Evolutionary conservation across 2,113 vertebrate species (phyloP), one percentile per base, ranked within the genome.

Genomic region (Empidonax alnorum): DNA sequence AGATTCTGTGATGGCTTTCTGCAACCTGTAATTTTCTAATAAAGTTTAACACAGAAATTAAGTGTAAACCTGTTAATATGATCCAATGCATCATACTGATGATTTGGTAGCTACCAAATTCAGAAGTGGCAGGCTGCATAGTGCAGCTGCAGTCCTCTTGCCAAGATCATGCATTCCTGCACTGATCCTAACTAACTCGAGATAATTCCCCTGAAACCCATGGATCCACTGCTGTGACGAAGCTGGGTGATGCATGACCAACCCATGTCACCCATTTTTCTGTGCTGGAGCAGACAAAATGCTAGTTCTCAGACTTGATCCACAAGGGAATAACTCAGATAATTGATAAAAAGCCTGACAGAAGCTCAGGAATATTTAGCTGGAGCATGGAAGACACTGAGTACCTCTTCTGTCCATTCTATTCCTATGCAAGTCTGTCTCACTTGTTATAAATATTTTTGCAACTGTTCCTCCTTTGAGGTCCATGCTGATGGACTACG

Each of bases 171-270:
- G 50, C 58, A 13, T 24, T 77, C 42, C 61, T 80, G 24, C 0
- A 0, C 21, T 80, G 33, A 50, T 55, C 49, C 55, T 44, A 27
- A 44, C 33, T 56, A 50, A 24, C 14, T 20, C 5, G 0, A 52
- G 33, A 21, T 49, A 50, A 81, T 66, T 68, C 22, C 18, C 12
- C 46, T 84, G 55, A 77, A 81, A 37, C 30, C 8, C 2, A 0
- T 49, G 68, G 84, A 61, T 46, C 69, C 50, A 65, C 50, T 66
- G 30, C 28, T 28, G 17, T 58, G 49, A 25, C 22, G 61, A 61
- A 89, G 20, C 24, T 35, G 41, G 31, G 9, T 44, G 37, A 39
- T 72, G 35, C 35, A 37, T 1, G 2, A 84, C 52, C 50, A 90
- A 55, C 27, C 10, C 27, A 11, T 7, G 0, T 46, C 49, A 30